Base-by-base conservation (phyloP, 35 echinoderm and acorn worm species). In the Strongylocentrotus purpuratus region DNA sequence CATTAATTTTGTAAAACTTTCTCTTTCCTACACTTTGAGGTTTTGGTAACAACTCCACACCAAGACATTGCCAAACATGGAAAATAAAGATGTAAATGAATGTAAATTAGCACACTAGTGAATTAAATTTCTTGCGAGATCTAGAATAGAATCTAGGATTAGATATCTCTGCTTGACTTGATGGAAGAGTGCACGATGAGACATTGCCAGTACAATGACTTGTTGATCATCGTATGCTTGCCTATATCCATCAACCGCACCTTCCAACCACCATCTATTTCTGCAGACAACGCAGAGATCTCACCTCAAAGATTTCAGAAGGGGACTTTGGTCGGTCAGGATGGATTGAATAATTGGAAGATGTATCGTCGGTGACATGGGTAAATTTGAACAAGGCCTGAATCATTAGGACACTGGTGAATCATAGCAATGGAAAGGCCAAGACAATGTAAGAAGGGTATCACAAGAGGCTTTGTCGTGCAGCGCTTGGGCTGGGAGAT, bases 371-470 rank as follows among this genome's bases (percentile, higher is more conserved):
- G 33, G 32, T 89, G 87, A 89, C 87, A 41, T 33, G 87, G 87
- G 87, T 25, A 89, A 89, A 89, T 89, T 89, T 89, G 87, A 89
- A 89, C 87, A 89, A 89, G 87, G 87, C 20, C 87, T 89, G 87
- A 89, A 89, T 89, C 87, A 89, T 89, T 33, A 89, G 5, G 45
- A 31, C 20, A 89, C 11, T 17, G 87, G 87, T 89, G 87, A 89
- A 45, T 89, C 87, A 89, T 89, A 89, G 87, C 52, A 78, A 28
- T n/a, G 33, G 45, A 41, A 25, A 89, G 13, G 9, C 45, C 12
- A 89, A 32, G 87, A 89, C 87, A 45, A 89, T 89, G 33, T 33
- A 45, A 25, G 45, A 46, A 78, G 28, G 65, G 65, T 78, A 28
- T 78, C 65, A 25, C 3, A 18, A 78, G 28, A 78, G 22, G 65